Base-by-base conservation (phyloP, 2,113 vertebrate genomes). In the Prolemur simus region DNA sequence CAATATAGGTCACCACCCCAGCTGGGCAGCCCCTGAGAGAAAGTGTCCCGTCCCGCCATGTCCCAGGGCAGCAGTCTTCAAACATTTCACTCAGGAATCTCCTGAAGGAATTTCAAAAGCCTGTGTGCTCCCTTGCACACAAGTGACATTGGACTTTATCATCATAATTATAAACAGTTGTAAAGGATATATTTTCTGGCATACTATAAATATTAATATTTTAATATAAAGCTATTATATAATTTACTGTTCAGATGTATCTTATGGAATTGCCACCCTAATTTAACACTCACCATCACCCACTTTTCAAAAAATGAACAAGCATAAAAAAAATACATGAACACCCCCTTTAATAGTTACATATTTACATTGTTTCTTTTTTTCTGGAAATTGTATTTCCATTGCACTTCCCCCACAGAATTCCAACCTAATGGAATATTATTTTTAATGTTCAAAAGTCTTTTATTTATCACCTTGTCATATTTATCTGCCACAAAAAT, bases 101-200 rank as follows among this genome's bases (percentile, higher is more conserved):
- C 18, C 37, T 66, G 37, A 84, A 86, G 85, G 18, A 89, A 74
- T 78, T 52, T 83, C 47, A 66, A 60, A 80, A 87, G n/a, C 54
- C 42, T 47, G 5, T 2, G 11, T 58, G 58, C 17, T 82, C 77
- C 45, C 80, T 58, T n/a, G 27, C 25, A 89, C 81, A 42, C 78
- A 74, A 94, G 95, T 73, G 49, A n/a, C 54, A 25, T 23, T 94
- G 56, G 73, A 87, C 27, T 60, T 92, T 96, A 76, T 77, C 73
- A 91, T 78, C 54, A 32, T 82, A 49, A 82, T 89, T 92, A 32
- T 64, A 45, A 23, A n/a, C 47, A 66, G 29, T 37, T 92, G 10
- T 66, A 94, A 78, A 92, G 74, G 52, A 47, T 63, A 23, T n/a
- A 12, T n/a, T 84, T 93, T 93, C 64, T 91, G 25, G 69, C 23